A percentile compares a stretch with the other conserved stretches of the same genome.
Evolutionary conservation across 1,140 invertebrate species (phyloP).

Genomic region (Aphidius gifuensis): DNA sequence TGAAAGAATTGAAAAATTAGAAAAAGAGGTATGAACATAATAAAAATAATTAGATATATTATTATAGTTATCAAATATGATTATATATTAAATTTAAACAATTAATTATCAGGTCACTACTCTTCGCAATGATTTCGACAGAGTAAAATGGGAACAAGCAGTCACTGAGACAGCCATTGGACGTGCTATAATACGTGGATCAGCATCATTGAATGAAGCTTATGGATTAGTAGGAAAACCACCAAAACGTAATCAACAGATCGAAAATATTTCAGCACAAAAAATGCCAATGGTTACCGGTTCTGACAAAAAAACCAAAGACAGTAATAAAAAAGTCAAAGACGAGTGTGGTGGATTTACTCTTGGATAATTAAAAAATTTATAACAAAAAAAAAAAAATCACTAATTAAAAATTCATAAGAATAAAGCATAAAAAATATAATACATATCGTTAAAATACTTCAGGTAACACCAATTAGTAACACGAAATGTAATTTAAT

Average conservation of each 20-base stretch:
- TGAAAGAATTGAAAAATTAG: constrained; percentile 19
- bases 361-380: constrained; percentile 12
- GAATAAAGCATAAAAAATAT: too few relatives aligned
- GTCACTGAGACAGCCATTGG: constrained; percentile 27
- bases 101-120: constrained; percentile 10
- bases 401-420: neutral
- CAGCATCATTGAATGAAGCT: constrained; percentile 24
- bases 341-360: constrained; percentile 18
- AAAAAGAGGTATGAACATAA: constrained; percentile 18
- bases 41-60: neutral
- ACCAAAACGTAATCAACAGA: constrained; percentile 13
- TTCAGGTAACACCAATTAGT: too few relatives aligned
- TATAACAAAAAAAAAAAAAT: constrained; percentile 6
- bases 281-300: neutral
- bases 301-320: constrained; percentile 3
- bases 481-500: too few relatives aligned
- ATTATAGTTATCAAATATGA: too few relatives aligned
- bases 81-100: neutral
- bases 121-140: constrained; percentile 20
- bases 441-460: too few relatives aligned
- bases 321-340: constrained; percentile 7
- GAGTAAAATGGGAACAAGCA: constrained; percentile 25
- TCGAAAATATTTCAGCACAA: neutral
- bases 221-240: constrained; percentile 1
- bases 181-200: constrained; percentile 27